Evolutionary conservation across 2,888 invertebrate genomes (phyloP), one percentile per base, ranked within the genome.

Genomic region (Gnatocerus cornutus): DNA sequence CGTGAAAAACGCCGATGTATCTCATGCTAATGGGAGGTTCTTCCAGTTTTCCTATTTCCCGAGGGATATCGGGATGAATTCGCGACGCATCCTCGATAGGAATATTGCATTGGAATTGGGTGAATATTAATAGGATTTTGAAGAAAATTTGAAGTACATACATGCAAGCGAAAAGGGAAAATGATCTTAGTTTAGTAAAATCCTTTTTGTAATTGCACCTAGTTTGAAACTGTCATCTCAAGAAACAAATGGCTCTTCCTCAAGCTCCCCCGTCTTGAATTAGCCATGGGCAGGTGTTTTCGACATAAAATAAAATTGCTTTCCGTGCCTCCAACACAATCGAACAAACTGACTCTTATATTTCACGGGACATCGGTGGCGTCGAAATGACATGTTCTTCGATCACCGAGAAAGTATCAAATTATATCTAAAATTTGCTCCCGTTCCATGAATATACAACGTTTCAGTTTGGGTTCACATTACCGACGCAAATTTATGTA

Each of bases 91-190:
- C 61, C 10, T 48, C 58, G n/a, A 9, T 45, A 9, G 9, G 48
- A 33, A 62, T 62, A 62, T 50, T 62, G 62, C 62, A 62, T 62
- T 10, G 14, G 50, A 50, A 62, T 48, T 29, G 39, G 48, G 21
- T 30, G 62, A 62, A 62, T 62, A 62, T 62, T 62, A 62, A 62
- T 62, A 50, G 62, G 12, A 30, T 50, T 48, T 62, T 62, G 45
- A 58, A 58, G 58, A 30, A 58, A 27, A n/a, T n/a, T n/a, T n/a
- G n/a, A n/a, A n/a, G n/a, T n/a, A n/a, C n/a, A n/a, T n/a, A n/a
- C n/a, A n/a, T n/a, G n/a, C n/a, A n/a, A n/a, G n/a, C 21, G 21
- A 21, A 21, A 21, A 21, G 1, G 21, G 4, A 21, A 21, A 21
- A 21, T 21, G n/a, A n/a, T n/a, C n/a, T n/a, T n/a, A n/a, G n/a